phyloP scores from a whole-genome alignment of 53 echinoderm and acorn worm genomes.

The Patiria pectinifera region DNA sequence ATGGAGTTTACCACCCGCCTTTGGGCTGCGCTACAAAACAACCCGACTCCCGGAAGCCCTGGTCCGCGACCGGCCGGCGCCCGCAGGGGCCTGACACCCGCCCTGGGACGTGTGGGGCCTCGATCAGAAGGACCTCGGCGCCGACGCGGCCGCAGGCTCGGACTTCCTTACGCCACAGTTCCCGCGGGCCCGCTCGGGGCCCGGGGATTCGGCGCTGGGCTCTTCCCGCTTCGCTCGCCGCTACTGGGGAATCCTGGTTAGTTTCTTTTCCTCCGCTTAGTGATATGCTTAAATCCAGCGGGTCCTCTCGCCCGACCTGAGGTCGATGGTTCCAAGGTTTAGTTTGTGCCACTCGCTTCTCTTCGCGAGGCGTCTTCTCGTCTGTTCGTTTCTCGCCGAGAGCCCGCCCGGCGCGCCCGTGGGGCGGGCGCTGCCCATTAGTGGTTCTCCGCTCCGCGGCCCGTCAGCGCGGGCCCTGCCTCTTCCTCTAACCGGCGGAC shows the following conservation, averaged over 20 bases:
- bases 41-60: conserved; percentile 59
- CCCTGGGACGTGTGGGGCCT: conserved; percentile 38
- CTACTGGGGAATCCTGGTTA: conserved; percentile 91
- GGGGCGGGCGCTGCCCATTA: no score
- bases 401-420: no score
- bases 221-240: conserved; percentile 92
- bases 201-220: conserved; percentile 74
- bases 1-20: conserved; percentile 94
- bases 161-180: no score
- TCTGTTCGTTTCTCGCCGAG: no score
- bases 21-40: conserved; percentile 80
- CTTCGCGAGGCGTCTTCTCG: no score
- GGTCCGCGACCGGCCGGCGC: conserved; percentile 41
- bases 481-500: no score
- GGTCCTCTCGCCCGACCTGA: conserved; percentile 91
- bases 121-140: not conserved
- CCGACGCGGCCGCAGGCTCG: no score
- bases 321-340: conserved; percentile 56
- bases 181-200: conserved; percentile 19
- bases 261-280: conserved; percentile 98
- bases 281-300: conserved; percentile 98
- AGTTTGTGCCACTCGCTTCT: not conserved
- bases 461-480: no score
- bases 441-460: no score
- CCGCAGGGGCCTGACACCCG: conserved; percentile 29